Base-by-base conservation (phyloP, 1,140 invertebrate genomes). In the Pinna nobilis region DNA sequence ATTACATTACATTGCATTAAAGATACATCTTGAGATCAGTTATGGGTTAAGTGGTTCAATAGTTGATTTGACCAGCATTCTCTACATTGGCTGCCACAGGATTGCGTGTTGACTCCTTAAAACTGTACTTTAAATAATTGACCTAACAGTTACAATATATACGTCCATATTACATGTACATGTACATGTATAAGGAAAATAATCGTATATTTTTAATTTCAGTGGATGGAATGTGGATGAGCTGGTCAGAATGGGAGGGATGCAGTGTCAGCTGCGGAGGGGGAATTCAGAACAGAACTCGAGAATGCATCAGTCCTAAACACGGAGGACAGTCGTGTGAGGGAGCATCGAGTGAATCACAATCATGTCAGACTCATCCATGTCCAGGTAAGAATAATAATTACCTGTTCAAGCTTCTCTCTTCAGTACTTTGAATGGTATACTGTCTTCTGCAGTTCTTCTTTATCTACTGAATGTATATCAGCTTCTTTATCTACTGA, bases 171-270 rank as follows among this genome's bases (percentile, higher is more conserved):
- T 47, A 47, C 15, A 47, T 18, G 44, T 3, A 47, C 15, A 1
- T 47, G 15, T 47, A 6, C 15, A 18, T 6, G 2, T 18, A 18
- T 47, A 1, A 47, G 70, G 1, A 18, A 2, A 18, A 13, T 35
- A 1, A 41, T 51, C 30, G 15, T 25, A 35, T 20, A 53, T 30
- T 11, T 37, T 9, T 20, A 32, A 7, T 51, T 70, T 18, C 67
- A 88, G 88, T 89, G 1, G 78, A 86, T 68, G 88, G 88, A 1
- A 83, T 89, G 88, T 77, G 95, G 94, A 33, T 87, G 89, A n/a
- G 81, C 89, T 41, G 91, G 91, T 9, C 92, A 93, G 83, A 60
- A 9, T 89, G 88, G 88, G 76, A 79, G n/a, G 61, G 73, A 3
- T 88, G 87, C 68, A 84, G 81, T 25, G 82, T 84, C 32, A 84